A percentile compares a stretch with the other conserved stretches of the same genome.
Conservation (phyloP, 2,888 invertebrate genomes). For the Griposia aprilina region DNA sequence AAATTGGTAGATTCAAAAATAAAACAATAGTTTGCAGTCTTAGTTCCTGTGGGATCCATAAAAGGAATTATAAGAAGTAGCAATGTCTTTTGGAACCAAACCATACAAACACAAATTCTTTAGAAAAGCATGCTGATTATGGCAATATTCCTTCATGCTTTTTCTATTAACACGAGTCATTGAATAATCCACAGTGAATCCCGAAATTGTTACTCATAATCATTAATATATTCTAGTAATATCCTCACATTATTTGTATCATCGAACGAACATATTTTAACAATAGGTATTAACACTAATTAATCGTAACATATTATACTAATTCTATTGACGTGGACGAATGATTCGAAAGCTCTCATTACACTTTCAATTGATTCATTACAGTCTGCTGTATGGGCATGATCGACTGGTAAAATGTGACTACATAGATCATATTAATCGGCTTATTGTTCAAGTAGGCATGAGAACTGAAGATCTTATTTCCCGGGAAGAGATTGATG, state of each 20-base stretch:
- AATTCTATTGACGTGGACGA: conserved; percentile 28
- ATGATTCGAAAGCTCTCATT: conserved; percentile 33
- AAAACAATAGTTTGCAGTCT: background rate
- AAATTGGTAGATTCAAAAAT: background rate
- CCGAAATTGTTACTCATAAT: background rate
- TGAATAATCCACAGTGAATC: background rate
- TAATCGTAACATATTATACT: conserved; percentile 10
- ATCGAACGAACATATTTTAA: conserved; percentile 14
- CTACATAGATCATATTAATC: background rate
- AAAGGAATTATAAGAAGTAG: background rate
- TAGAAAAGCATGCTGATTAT: background rate
- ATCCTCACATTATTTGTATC: background rate
- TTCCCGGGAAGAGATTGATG: background rate
- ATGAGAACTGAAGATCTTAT: background rate
- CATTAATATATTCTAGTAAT: conserved; percentile 7
- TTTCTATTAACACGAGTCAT: background rate
- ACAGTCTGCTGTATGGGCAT: conserved; percentile 1
- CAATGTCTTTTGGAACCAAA: background rate
- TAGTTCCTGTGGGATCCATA: too few relatives aligned
- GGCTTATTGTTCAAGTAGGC: background rate
- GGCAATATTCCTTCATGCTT: too few relatives aligned
- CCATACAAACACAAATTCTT: background rate
- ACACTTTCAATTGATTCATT: conserved; percentile 35
- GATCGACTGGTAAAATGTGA: background rate
- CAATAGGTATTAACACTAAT: conserved; percentile 29